phyloP scores from a whole-genome alignment of 1,140 invertebrate genomes.

The Drosophila auraria region DNA sequence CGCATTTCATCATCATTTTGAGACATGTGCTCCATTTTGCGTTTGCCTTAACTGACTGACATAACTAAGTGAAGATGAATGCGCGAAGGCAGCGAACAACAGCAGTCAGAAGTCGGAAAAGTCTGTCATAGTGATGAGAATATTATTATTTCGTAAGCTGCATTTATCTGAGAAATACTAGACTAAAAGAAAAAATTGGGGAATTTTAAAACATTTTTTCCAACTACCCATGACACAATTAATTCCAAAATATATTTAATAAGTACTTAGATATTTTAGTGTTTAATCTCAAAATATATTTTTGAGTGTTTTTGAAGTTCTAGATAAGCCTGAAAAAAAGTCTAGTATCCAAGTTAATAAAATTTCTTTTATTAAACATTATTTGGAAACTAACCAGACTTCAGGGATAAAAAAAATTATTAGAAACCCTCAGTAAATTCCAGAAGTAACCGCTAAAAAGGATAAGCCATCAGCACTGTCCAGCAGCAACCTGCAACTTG shows the following conservation, averaged over 20 bases:
- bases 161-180: not conserved
- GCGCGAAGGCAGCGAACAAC: conserved; percentile 47
- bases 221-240: not conserved
- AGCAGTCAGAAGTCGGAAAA: conserved; percentile 6
- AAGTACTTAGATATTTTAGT: not conserved
- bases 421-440: not conserved
- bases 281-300: no score
- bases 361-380: no score
- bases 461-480: conserved; percentile 1
- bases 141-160: not conserved
- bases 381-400: no score
- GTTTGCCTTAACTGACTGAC: conserved; percentile 81
- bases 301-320: no score
- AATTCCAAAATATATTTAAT: not conserved
- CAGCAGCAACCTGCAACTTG: conserved; percentile 22
- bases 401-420: accelerated
- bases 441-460: not conserved
- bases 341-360: no score
- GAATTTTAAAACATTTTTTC: not conserved
- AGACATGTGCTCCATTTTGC: conserved; percentile 82
- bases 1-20: conserved; percentile 84
- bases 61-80: conserved; percentile 84
- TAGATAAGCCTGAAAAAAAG: no score
- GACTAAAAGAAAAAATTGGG: not conserved
- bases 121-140: conserved; percentile 7